A percentile compares a stretch with the other conserved stretches of the same genome.
phyloP scores from a whole-genome alignment of 2,888 invertebrate genomes.

The Tanypteryx hageni region DNA sequence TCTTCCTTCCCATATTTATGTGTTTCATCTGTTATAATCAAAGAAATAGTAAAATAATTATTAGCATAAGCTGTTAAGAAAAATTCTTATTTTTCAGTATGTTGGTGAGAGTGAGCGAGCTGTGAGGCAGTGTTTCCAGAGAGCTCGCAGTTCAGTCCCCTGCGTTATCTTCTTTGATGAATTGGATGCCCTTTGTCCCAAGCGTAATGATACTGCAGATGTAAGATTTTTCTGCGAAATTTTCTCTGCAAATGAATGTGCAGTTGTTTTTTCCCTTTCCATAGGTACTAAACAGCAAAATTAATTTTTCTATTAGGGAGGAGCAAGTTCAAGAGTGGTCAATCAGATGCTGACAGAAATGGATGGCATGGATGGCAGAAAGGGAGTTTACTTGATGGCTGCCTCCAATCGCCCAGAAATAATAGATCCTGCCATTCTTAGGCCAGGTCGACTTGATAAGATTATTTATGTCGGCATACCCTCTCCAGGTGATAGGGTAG shows the following conservation, averaged over 20 bases:
- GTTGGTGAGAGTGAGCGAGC: constrained; percentile 99
- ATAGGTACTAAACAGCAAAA: constrained; percentile 42
- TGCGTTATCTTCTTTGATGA: constrained; percentile 99
- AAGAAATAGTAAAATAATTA: constrained; percentile 34
- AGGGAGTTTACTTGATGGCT: constrained; percentile 95
- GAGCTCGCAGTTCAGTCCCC: constrained; percentile 96
- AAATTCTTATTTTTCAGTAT: constrained; percentile 80
- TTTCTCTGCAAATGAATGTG: too few relatives aligned
- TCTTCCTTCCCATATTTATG: background rate
- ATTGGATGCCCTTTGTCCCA: constrained; percentile 96
- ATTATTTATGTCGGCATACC: constrained; percentile 95
- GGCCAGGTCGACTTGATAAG: constrained; percentile 94
- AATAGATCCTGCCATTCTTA: constrained; percentile 94
- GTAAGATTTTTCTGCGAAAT: constrained; percentile 72
- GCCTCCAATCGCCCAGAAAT: constrained; percentile 98
- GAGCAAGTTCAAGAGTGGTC: constrained; percentile 90
- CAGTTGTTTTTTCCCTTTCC: background rate
- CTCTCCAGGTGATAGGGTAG: constrained; percentile 85
- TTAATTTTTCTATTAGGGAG: constrained; percentile 75
- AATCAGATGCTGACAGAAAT: constrained; percentile 98
- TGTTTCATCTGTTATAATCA: background rate
- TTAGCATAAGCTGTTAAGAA: constrained; percentile 49
- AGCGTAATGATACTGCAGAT: constrained; percentile 86
- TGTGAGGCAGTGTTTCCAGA: constrained; percentile 95
- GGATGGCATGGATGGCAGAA: constrained; percentile 96